Evolutionary conservation across 2,113 vertebrate genomes (phyloP).

Genomic region (Antechinus flavipes): DNA sequence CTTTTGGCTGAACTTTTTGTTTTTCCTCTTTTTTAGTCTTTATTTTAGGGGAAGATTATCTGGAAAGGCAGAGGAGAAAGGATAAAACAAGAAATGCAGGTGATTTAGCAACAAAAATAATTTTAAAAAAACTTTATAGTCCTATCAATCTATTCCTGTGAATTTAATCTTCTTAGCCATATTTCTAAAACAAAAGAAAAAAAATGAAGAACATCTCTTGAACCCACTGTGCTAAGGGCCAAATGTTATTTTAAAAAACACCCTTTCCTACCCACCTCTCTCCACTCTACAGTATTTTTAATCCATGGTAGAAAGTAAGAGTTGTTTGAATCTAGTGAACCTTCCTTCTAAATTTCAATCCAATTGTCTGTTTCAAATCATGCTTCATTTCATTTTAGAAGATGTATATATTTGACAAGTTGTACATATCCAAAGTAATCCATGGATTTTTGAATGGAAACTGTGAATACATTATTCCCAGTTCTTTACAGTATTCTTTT

Average conservation of each 20-base stretch:
- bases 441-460: conserved; percentile 59
- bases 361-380: conserved; percentile 62
- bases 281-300: background rate
- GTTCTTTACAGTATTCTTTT: conserved; percentile 8
- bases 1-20: background rate
- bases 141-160: background rate
- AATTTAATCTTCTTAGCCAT: conserved; percentile 29
- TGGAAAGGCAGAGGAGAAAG: background rate
- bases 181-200: conserved; percentile 43
- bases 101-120: background rate
- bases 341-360: conserved; percentile 35
- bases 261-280: background rate
- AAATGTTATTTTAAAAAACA: conserved; percentile 33
- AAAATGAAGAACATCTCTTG: background rate
- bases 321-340: background rate
- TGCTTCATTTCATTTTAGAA: conserved; percentile 51
- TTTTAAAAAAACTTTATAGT: background rate
- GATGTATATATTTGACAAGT: background rate
- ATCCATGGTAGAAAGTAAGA: background rate
- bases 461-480: background rate
- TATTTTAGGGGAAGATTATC: background rate
- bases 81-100: background rate
- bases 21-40: background rate
- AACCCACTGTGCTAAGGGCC: conserved; percentile 21
- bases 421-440: conserved; percentile 10